Evolutionary conservation across 2,888 invertebrate species (phyloP), one percentile per base, ranked within the genome.

Genomic region (Eustalomyia histrio): DNA sequence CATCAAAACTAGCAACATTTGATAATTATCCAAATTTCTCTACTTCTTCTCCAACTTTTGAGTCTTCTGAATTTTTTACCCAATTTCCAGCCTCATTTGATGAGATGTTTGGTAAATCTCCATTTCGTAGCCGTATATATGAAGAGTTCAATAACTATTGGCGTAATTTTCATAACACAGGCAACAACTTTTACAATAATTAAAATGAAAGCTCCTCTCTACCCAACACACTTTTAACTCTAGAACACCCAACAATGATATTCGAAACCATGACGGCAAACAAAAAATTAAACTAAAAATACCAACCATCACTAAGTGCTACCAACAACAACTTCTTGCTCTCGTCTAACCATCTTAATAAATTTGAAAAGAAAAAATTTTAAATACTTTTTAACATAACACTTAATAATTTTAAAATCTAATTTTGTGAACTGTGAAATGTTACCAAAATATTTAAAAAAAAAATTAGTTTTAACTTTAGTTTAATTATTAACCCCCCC

Each of bases 141-240:
- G 87, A 88, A 80, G 89, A 88, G 79, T 88, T 88, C 81, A 86
- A 88, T 80, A 87, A 86, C 83, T 88, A 86, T 85, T 89, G 88
- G 89, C 89, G 87, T 47, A 87, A 86, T 76, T 88, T 88, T 84
- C 85, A 88, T 63, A 84, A 82, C 43, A 71, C 76, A 50, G 75
- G 72, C 75, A 83, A 78, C 69, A 76, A 76, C 53, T 79, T 69
- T 73, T 78, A n/a, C 10, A 12, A 47, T 10, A 67, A 73, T 63
- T n/a, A 33, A 47, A 12, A 39, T 29, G 39, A 55, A 50, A 50
- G 16, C 76, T 6, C 18, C 76, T 50, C 16, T 57, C 68, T 39
- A 14, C 68, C 74, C 14, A 68, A 50, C 47, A 74, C 68, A 17
- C 55, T 24, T n/a, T 24, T 29, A 29, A 57, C 57, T 16, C 29